These are phyloP conservation scores for Thysanoteuthis rhombus DNA, from an alignment of 2,888 invertebrate species.

Conservation along the genomic window DNA sequence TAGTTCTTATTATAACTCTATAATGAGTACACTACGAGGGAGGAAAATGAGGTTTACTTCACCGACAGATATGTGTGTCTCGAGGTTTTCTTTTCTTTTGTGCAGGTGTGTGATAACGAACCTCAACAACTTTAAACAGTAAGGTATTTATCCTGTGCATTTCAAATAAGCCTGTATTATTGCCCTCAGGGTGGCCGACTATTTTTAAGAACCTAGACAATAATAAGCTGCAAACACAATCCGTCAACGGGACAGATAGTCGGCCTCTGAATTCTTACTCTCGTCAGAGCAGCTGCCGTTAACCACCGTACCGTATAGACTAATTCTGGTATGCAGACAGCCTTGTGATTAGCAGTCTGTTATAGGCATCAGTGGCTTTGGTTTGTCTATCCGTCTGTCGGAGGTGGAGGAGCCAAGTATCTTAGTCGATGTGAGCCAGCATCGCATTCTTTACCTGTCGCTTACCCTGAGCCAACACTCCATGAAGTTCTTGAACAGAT, in stretches of 20 bases:
- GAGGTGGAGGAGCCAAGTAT: background rate
- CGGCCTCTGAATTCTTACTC: background rate
- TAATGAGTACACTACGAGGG: background rate
- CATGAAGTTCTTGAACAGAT: background rate
- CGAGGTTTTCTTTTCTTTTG: background rate
- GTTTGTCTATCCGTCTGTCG: background rate
- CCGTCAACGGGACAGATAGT: background rate
- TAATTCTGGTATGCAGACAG: background rate
- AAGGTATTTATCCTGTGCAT: background rate
- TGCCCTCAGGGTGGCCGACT: background rate
- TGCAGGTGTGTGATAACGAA: background rate
- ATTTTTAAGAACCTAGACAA: background rate
- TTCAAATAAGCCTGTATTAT: background rate
- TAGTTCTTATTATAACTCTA: too few species aligned
- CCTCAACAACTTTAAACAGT: background rate
- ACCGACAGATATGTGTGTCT: background rate
- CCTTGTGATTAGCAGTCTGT: background rate
- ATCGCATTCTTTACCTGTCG: background rate
- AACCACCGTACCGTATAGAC: background rate
- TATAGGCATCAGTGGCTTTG: background rate
- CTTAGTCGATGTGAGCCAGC: background rate
- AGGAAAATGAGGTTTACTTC: background rate
- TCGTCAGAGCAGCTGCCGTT: background rate
- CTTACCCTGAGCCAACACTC: background rate
- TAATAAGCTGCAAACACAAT: background rate